phyloP scores from a whole-genome alignment of 2,888 invertebrate species.

The Diachrysia chrysitis region DNA sequence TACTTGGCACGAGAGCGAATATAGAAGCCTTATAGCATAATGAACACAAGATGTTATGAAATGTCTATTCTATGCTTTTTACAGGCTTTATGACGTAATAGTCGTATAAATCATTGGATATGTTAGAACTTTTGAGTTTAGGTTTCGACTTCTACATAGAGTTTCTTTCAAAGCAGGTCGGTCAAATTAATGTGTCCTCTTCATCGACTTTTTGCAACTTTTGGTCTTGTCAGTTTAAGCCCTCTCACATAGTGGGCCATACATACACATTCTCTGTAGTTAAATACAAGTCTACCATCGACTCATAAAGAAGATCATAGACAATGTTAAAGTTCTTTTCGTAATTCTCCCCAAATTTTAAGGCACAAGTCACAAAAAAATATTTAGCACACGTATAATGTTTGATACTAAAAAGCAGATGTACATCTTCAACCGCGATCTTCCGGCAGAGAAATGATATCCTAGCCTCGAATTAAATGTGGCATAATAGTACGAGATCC shows the following conservation, averaged over 20 bases:
- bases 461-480: constrained; percentile 47
- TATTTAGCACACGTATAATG: no score
- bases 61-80: constrained; percentile 24
- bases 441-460: constrained; percentile 38
- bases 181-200: no score
- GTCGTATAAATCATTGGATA: constrained; percentile 18
- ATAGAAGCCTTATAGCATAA: constrained; percentile 21
- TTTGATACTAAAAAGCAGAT: neutral
- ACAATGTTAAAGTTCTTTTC: no score
- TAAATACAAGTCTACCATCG: no score
- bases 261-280: no score
- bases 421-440: constrained; percentile 15
- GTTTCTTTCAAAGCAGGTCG: neutral
- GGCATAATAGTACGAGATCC: no score
- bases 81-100: constrained; percentile 12
- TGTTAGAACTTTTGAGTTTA: neutral
- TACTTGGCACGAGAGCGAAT: constrained; percentile 44
- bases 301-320: no score
- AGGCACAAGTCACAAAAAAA: no score
- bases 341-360: no score
- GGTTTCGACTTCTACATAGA: neutral
- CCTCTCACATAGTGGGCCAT: no score
- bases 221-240: no score
- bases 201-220: no score
- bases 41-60: constrained; percentile 29